Evolutionary conservation across 2,888 invertebrate species (phyloP), one percentile per base, ranked within the genome.

Genomic region (Entomobrya multifasciata): DNA sequence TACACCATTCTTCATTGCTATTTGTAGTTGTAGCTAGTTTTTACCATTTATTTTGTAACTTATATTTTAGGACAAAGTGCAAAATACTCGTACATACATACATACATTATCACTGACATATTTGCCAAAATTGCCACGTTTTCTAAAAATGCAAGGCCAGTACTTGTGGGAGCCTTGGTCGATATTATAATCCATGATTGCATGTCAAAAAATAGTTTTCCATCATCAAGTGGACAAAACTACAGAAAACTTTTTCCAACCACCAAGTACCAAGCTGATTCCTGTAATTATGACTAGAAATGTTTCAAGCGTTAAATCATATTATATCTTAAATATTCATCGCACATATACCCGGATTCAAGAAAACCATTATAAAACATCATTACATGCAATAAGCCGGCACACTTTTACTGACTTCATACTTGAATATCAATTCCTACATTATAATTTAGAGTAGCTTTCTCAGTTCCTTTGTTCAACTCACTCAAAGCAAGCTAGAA

Each of bases 141-240:
- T 36, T n/a, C n/a, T n/a, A 17, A n/a, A 55, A 57, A 57, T 57
- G 25, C 57, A 57, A 57, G 22, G 57, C 22, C 22, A 57, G n/a
- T 8, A 4, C n/a, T 15, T 3, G 49, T 15, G 49, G 49, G 49
- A 49, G n/a, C 13, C 49, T n/a, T 36, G 36, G 36, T 49, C 13
- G 49, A 13, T 49, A n/a, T 49, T 22, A 22, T 57, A 57, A 22
- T 20, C n/a, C 20, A 74, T 3, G 60, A 78, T 78, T 62, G 62
- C 78, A 78, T 78, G 78, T 62, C 47, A 44, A 78, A 77, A 60
- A 60, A 62, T 15, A 78, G 47, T 62, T n/a, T 62, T 52, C 20
- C 0, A 17, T 57, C 47, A 41, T 47, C 44, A 77, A 77, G 44
- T 41, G 36, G 22, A 41, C 41, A 10, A 22, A 11, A 17, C 22